phyloP scores from a whole-genome alignment of 2,113 vertebrate species.

The Solea senegalensis region DNA sequence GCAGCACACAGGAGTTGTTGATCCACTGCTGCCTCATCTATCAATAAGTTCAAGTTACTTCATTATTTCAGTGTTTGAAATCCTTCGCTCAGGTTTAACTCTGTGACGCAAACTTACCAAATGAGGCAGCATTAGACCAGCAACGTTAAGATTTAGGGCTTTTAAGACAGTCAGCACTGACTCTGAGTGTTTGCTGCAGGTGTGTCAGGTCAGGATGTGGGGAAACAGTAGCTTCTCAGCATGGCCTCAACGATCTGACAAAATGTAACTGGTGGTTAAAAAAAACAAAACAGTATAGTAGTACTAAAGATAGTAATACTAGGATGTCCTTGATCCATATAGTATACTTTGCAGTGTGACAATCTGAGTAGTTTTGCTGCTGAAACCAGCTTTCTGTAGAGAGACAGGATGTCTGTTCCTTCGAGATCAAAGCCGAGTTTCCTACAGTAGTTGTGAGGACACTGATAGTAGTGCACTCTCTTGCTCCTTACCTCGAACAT shows the following conservation, averaged over 20 bases:
- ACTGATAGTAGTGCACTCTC: not conserved
- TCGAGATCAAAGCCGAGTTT: slow-evolving; percentile 40
- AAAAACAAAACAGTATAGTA: not conserved
- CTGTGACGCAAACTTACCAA: no score
- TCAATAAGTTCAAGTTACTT: no score
- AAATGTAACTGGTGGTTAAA: no score
- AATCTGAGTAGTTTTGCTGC: not conserved
- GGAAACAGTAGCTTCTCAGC: slow-evolving; percentile 38
- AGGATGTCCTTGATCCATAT: not conserved
- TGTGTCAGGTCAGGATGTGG: slow-evolving; percentile 36
- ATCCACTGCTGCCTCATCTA: no score
- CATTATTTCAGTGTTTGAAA: no score
- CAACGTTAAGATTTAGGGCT: no score
- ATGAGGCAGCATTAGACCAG: no score
- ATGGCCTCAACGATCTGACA: not conserved
- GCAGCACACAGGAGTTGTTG: no score
- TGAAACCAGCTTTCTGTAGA: slow-evolving; percentile 32
- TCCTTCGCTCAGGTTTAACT: no score
- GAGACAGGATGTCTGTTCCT: slow-evolving; percentile 55
- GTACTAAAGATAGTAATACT: not conserved
- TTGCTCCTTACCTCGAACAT: no score
- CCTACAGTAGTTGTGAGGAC: not conserved
- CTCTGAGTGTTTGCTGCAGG: slow-evolving; percentile 11
- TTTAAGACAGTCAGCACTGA: no score
- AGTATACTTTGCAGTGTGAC: no score